These are phyloP conservation scores for Ligdia adustata DNA, from an alignment of 2,888 invertebrate species.

Conservation along the genomic window DNA sequence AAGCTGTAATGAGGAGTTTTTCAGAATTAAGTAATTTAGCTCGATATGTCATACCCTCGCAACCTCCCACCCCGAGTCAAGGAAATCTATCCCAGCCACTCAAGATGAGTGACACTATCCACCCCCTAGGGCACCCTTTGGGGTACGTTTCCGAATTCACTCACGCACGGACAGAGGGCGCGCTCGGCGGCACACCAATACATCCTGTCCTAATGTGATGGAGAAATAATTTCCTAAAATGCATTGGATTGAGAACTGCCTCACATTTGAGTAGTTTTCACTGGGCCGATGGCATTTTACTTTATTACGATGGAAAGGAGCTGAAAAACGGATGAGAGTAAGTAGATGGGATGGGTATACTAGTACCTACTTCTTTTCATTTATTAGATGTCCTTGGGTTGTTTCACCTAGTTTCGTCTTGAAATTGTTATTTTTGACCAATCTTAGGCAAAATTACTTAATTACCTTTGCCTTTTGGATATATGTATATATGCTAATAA, in stretches of 20 bases:
- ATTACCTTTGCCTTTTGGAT: too few relatives aligned
- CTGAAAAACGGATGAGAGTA: slow-evolving; percentile 29
- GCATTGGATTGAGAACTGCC: slow-evolving; percentile 69
- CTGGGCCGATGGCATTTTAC: slow-evolving; percentile 64
- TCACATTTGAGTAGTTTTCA: slow-evolving; percentile 70
- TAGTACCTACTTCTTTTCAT: too few relatives aligned
- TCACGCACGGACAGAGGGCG: slow-evolving; percentile 74
- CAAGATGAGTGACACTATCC: slow-evolving; percentile 49
- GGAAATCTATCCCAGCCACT: slow-evolving; percentile 36
- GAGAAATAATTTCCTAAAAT: slow-evolving; percentile 78
- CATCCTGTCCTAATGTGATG: slow-evolving; percentile 68
- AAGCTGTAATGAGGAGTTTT: too few relatives aligned
- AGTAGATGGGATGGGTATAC: too few relatives aligned
- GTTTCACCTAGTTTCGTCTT: too few relatives aligned
- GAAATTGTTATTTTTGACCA: too few relatives aligned
- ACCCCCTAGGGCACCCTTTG: slow-evolving; percentile 27
- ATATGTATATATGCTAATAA: too few relatives aligned
- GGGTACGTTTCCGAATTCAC: slow-evolving; percentile 58
- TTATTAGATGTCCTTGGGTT: too few relatives aligned
- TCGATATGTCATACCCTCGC: too few relatives aligned
- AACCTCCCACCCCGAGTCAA: slow-evolving; percentile 14
- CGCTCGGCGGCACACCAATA: slow-evolving; percentile 74
- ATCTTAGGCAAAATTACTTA: too few relatives aligned
- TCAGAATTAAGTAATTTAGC: too few relatives aligned
- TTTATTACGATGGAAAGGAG: slow-evolving; percentile 56